phyloP scores from a whole-genome alignment of 2,797 vertebrate species.

The Graptemys geographica region DNA sequence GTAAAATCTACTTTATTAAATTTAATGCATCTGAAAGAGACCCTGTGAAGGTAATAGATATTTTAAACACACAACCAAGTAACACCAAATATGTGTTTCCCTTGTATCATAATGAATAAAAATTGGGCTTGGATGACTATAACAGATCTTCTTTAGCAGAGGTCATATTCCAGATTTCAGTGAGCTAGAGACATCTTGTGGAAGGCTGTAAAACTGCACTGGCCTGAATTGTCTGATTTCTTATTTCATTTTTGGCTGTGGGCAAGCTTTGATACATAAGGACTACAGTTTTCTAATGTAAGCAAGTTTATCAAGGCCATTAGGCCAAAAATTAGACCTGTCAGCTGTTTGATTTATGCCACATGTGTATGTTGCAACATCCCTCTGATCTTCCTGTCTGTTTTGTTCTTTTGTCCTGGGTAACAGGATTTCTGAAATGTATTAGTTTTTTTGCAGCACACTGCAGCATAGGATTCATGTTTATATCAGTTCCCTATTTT shows the following conservation, averaged over 20 bases:
- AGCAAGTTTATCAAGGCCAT: background rate
- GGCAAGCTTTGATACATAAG: background rate
- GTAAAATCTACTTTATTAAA: background rate
- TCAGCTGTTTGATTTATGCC: background rate
- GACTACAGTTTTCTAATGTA: background rate
- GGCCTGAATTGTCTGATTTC: background rate
- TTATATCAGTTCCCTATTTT: background rate
- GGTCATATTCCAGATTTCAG: slow-evolving; percentile 26
- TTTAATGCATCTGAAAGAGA: background rate
- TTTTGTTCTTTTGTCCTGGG: background rate
- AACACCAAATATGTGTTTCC: background rate
- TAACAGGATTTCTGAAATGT: background rate
- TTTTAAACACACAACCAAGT: background rate
- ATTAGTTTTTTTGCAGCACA: background rate
- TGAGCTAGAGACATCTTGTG: slow-evolving; percentile 83
- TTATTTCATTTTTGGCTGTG: background rate
- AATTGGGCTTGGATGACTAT: background rate
- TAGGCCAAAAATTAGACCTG: background rate
- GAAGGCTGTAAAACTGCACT: slow-evolving; percentile 60
- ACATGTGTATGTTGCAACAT: background rate
- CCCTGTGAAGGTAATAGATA: background rate
- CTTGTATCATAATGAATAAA: background rate
- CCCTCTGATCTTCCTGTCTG: background rate
- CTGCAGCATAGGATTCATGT: background rate
- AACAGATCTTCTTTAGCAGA: background rate